phyloP scores from a whole-genome alignment of 2,113 vertebrate genomes.

The Solenodon paradoxus region DNA sequence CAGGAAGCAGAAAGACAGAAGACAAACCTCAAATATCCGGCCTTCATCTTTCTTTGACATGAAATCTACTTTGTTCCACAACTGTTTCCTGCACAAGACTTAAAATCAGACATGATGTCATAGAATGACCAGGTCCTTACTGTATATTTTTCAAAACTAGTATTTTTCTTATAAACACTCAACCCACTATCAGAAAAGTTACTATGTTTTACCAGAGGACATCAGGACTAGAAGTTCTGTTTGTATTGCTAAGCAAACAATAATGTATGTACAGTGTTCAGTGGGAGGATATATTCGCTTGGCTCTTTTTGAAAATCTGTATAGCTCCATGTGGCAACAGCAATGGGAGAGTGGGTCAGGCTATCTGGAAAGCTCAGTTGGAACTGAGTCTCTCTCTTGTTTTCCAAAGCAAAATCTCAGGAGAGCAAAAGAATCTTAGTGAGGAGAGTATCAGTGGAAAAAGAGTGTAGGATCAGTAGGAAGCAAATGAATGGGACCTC shows the following conservation, averaged over 20 bases:
- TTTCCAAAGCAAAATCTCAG: not conserved
- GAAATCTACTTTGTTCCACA: not conserved
- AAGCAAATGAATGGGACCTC: not conserved
- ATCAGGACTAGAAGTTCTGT: not conserved
- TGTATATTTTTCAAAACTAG: not conserved
- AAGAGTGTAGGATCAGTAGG: not conserved
- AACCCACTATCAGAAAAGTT: not conserved
- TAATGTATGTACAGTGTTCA: not conserved
- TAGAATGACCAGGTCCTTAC: not conserved
- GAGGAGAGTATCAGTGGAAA: not conserved
- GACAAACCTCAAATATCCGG: conserved; percentile 39
- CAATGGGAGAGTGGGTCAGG: not conserved
- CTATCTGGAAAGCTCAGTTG: not conserved
- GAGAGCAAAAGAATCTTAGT: not conserved
- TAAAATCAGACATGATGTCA: conserved; percentile 3
- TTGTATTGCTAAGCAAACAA: not conserved
- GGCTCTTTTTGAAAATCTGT: conserved; percentile 5
- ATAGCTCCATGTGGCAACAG: not conserved
- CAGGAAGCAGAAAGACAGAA: conserved; percentile 28
- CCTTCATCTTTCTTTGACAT: conserved; percentile 14
- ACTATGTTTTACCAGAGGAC: not conserved
- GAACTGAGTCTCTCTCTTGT: not conserved
- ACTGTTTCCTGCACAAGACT: not conserved
- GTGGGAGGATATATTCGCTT: not conserved
- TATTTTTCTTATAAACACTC: conserved; percentile 26